Conservation (phyloP, 2,113 vertebrate genomes). For the Bufo bufo region DNA sequence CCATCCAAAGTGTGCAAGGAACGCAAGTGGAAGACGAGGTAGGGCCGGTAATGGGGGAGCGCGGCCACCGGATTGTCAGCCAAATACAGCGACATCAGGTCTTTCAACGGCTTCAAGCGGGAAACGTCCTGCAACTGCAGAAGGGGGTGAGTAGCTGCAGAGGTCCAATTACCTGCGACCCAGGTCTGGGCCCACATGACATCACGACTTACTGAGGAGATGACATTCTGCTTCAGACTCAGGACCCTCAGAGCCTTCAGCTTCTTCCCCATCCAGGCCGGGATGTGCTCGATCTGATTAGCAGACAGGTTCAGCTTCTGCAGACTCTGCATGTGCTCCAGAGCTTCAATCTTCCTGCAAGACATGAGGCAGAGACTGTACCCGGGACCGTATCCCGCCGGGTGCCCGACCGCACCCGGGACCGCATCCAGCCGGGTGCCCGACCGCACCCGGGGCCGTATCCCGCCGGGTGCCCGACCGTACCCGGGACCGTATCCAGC, state of each 20-base stretch:
- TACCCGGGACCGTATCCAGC: too few relatives aligned
- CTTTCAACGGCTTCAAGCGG: constrained; percentile 81
- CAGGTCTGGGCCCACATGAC: too few relatives aligned
- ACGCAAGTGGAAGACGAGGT: constrained; percentile 81
- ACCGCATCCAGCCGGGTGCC: too few relatives aligned
- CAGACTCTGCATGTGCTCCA: constrained; percentile 81
- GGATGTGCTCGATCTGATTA: constrained; percentile 84
- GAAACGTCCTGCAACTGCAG: constrained; percentile 81
- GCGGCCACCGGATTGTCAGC: constrained; percentile 77
- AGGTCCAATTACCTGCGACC: background rate
- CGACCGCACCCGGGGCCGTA: too few relatives aligned
- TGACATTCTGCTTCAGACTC: constrained; percentile 76
- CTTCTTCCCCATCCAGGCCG: constrained; percentile 81
- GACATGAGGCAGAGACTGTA: background rate
- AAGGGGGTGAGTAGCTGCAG: constrained; percentile 10
- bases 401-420: too few relatives aligned
- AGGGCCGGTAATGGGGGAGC: constrained; percentile 79
- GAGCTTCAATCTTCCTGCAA: constrained; percentile 85
- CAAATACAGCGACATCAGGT: constrained; percentile 78
- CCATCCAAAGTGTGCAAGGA: constrained; percentile 79
- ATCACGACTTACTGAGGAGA: constrained; percentile 77
- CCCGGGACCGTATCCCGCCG: too few relatives aligned
- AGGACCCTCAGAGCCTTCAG: constrained; percentile 76
- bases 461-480: too few relatives aligned
- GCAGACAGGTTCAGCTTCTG: constrained; percentile 81